Base-by-base conservation (phyloP, 2,113 vertebrate genomes). In the Ageneiosus marmoratus region DNA sequence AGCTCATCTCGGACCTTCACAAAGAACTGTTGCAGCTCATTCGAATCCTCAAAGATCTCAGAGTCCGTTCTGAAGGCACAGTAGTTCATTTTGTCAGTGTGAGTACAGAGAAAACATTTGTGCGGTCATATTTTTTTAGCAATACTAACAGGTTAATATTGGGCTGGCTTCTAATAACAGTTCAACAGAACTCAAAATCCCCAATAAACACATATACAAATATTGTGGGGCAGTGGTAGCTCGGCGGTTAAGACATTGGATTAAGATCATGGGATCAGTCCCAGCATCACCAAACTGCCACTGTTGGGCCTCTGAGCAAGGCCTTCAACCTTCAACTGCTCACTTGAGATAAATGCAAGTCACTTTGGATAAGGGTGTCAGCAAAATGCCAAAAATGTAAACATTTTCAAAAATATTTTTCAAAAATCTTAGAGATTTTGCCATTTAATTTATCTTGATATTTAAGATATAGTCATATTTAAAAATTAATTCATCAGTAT, bases 1-100 rank as follows among this genome's bases (percentile, higher is more conserved):
- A 99, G 94, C 48, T 99, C 98, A 88, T 99, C 98, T 83, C 98
- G 94, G 89, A 99, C 99, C 91, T 97, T 99, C 87, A 99, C 96
- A 85, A 99, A 96, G 91, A 99, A 99, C 85, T 99, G 97, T 77
- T 99, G 98, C 80, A 99, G 95, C 88, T 99, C 98, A 3, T 98
- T 96, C 0, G 98, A 94, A 89, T 99, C 98, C 76, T 99, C 98
- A 5, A 98, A 99, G 85, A 98, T 97, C 92, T 99, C 98, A 0
- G 98, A 99, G 91, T 99, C 98, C 34, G 98, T 99, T 91, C 98
- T 99, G 89, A 22, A 82, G 50, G 74, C 9, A 13, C 18, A 55
- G 50, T 34, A 24, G 4, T 20, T 55, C 2, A 24, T 76, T 76
- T 55, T 11, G 15, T 74, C 11, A 24, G 73, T 22, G 46, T 15